Evolutionary conservation across 2,797 vertebrate species (phyloP), one percentile per base, ranked within the genome.

Genomic region (Pitangus sulphuratus): DNA sequence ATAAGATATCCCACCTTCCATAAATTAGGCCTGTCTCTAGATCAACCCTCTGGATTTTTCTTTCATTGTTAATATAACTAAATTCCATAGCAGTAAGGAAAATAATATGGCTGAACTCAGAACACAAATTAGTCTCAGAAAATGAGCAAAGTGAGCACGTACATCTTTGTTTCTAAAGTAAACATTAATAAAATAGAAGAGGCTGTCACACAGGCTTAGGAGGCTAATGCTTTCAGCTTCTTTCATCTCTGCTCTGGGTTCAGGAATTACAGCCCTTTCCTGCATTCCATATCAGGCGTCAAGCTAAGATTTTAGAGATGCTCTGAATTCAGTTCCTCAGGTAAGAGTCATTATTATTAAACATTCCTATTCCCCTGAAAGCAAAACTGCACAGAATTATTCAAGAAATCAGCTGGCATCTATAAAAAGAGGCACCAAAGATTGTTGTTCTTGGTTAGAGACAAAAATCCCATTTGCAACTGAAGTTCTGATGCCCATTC

Each of bases 101-200:
- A 95, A 76, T 2, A 77, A n/a, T 8, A 33, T 16, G 66, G 51
- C 53, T 89, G 79, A 94, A 70, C 70, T 86, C 58, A 64, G 74
- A 87, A 60, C 25, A 87, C 80, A 87, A 94, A 97, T 89, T 76
- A 93, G 8, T 31, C 69, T 84, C 62, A 91, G 56, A 90, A 95
- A 93, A 72, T 35, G 47, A 92, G 66, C 45, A 91, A 92, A 88
- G 31, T 16, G 37, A 82, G 74, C 39, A 88, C 85, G 42, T 56
- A 93, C 25, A 75, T 65, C 65, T 85, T 82, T n/a, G 3, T 72
- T 50, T 84, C 58, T 86, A 79, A 83, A 88, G 68, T 65, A 92
- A 89, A 87, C 30, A 77, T 79, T 56, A 94, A 85, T 89, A 85
- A 87, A 83, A 48, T 6, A 81, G 57, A 62, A 65, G 31, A 71